A percentile compares a stretch with the other conserved stretches of the same genome.
These are phyloP conservation scores for Tachuris rubrigastra DNA, from an alignment of 2,113 vertebrate species.

Conservation along the genomic window DNA sequence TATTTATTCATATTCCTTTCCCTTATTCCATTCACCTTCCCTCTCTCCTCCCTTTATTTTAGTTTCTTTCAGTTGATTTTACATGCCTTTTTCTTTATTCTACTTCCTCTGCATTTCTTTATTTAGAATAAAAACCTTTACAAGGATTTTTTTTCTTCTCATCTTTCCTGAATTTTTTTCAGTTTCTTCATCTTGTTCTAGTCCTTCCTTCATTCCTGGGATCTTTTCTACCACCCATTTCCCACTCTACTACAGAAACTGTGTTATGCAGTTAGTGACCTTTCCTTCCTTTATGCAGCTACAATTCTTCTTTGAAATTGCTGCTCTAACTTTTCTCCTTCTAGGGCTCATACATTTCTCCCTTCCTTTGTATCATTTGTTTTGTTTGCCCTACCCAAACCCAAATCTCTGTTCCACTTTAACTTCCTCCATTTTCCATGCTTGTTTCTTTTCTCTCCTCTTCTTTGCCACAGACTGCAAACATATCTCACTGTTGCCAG, in stretches of 20 bases:
- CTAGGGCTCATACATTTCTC: not conserved
- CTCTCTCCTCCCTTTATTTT: not conserved
- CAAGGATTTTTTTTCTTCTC: not conserved
- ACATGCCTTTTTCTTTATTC: not conserved
- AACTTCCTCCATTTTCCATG: not conserved
- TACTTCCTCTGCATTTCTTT: not conserved
- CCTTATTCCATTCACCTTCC: not conserved
- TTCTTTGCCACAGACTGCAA: not conserved
- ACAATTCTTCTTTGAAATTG: not conserved
- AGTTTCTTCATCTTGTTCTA: not conserved
- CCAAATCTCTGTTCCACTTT: not conserved
- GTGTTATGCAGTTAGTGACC: not conserved
- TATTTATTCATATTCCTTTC: not conserved
- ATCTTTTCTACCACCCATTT: not conserved
- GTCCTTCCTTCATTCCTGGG: not conserved
- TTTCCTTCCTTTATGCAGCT: not conserved
- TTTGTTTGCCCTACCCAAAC: not conserved
- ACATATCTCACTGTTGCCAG: not conserved
- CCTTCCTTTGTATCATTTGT: not conserved
- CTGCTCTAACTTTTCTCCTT: not conserved
- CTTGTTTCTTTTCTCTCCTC: not conserved
- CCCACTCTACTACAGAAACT: not conserved
- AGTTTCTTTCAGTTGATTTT: not conserved
- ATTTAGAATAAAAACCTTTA: not conserved
- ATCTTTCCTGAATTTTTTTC: not conserved